Percentiles rank a stretch among this genome's conserved stretches.
Evolutionary conservation across 1,140 invertebrate species (phyloP).

Genomic region (Paramacrobiotus metropolitanus): DNA sequence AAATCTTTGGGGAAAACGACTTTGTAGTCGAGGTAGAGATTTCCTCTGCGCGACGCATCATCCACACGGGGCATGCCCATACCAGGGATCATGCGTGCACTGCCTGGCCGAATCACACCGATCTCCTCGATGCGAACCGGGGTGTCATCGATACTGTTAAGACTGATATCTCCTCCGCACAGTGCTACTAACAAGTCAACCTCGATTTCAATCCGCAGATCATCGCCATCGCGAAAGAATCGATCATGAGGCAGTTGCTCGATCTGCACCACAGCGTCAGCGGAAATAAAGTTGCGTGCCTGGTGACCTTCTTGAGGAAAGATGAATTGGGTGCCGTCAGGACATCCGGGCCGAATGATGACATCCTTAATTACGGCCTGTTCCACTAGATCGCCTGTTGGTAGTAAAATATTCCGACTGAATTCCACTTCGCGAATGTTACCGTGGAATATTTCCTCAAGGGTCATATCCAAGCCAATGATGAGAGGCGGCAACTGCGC

Average conservation of each 20-base stretch:
- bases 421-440: not conserved
- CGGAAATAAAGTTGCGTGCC: not conserved
- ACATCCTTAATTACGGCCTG: not conserved
- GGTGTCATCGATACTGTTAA: not conserved
- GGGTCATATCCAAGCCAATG: not conserved
- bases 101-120: not conserved
- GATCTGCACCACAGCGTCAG: not conserved
- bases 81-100: not conserved
- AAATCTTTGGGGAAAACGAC: not conserved
- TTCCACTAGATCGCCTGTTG: not conserved
- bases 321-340: not conserved
- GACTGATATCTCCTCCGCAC: not conserved
- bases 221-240: not conserved
- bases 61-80: not conserved
- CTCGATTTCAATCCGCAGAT: conserved; percentile 2
- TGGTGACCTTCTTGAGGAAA: not conserved
- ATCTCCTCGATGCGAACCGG: not conserved
- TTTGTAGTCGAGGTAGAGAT: not conserved
- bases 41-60: not conserved
- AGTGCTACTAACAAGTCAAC: not conserved
- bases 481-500: not conserved
- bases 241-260: not conserved
- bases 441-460: not conserved
- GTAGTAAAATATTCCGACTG: not conserved
- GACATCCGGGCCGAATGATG: not conserved